These are phyloP conservation scores for Onychostoma macrolepis DNA, from an alignment of 2,113 vertebrate species.

Conservation along the genomic window DNA sequence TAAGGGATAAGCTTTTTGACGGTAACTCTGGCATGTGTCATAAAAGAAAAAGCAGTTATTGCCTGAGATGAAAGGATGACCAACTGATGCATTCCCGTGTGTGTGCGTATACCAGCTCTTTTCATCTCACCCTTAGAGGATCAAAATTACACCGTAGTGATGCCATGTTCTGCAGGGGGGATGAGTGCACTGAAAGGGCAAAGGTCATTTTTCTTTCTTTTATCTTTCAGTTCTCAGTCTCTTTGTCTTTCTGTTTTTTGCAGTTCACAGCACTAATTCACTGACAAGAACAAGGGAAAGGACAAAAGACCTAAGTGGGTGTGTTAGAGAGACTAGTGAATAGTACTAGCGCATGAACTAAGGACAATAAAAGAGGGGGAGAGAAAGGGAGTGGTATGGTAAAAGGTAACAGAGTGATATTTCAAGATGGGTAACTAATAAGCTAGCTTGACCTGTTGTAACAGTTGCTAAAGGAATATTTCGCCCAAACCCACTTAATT, in stretches of 20 bases:
- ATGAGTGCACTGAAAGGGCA: not conserved
- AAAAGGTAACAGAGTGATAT: not conserved
- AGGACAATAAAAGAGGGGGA: slow-evolving; percentile 5
- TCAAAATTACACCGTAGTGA: slow-evolving; percentile 41
- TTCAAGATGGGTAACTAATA: not conserved
- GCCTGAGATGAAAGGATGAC: slow-evolving; percentile 35
- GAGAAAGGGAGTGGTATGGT: not conserved
- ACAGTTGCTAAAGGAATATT: not conserved
- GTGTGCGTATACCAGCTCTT: not conserved
- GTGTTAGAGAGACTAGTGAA: not conserved
- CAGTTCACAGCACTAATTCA: not conserved
- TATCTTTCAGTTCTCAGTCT: slow-evolving; percentile 12
- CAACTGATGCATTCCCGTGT: not conserved
- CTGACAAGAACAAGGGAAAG: slow-evolving; percentile 16
- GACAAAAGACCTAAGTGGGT: slow-evolving; percentile 13
- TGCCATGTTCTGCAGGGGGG: slow-evolving; percentile 39
- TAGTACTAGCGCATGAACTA: not conserved
- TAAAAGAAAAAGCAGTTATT: slow-evolving; percentile 20
- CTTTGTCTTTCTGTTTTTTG: slow-evolving; percentile 11
- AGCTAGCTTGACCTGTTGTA: not conserved
- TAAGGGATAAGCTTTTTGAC: not conserved
- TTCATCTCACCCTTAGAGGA: slow-evolving; percentile 43
- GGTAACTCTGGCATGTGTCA: not conserved
- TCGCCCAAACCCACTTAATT: not conserved
- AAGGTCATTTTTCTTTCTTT: slow-evolving; percentile 45